Conservation (phyloP, 2,113 vertebrate genomes). For the Holacanthus passer region DNA sequence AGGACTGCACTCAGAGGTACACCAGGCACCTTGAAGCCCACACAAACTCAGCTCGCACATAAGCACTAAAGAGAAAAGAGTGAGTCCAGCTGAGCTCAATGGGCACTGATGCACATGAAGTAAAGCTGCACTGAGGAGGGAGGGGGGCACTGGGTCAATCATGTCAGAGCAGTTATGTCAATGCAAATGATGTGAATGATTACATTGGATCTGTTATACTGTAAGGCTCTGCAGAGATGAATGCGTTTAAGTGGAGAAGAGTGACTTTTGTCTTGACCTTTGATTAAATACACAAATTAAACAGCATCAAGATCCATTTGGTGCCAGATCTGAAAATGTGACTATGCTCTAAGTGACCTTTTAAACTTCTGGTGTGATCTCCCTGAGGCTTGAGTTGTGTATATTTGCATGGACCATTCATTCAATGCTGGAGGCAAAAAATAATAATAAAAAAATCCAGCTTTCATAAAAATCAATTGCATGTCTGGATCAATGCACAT, state of each 20-base stretch:
- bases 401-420: not conserved
- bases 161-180: conserved; percentile 63
- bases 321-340: not conserved
- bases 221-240: not conserved
- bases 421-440: not conserved
- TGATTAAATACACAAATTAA: not conserved
- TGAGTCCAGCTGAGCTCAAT: conserved; percentile 34
- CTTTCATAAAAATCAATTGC: conserved; percentile 51
- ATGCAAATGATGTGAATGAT: conserved; percentile 15
- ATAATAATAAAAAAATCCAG: too few relatives aligned
- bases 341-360: conserved; percentile 20
- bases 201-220: conserved; percentile 9
- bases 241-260: too few relatives aligned
- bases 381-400: not conserved
- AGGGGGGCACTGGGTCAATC: conserved; percentile 63
- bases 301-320: not conserved
- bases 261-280: too few relatives aligned
- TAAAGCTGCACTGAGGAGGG: conserved; percentile 43
- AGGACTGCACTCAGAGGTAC: conserved; percentile 15
- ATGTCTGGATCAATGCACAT: conserved; percentile 33
- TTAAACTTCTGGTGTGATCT: conserved; percentile 1
- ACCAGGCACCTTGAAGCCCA: conserved; percentile 26
- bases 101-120: conserved; percentile 41
- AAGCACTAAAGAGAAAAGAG: not conserved
- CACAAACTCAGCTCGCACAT: conserved; percentile 16